Evolutionary conservation across 1,140 invertebrate genomes (phyloP).

Genomic region (Dendrolimus kikuchii): DNA sequence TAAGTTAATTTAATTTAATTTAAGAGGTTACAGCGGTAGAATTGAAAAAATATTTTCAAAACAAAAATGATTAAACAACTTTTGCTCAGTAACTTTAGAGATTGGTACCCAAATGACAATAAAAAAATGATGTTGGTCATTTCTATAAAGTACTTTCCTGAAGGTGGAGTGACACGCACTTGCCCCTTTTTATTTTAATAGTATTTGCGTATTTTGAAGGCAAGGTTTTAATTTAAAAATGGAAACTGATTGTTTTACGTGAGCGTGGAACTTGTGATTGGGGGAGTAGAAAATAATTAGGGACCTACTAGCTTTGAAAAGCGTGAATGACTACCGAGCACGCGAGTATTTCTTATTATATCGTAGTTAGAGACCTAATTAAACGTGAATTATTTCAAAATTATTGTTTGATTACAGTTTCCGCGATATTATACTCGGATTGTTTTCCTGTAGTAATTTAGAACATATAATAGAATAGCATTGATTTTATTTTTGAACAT

Average conservation of each 20-base stretch:
- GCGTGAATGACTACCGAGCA: slow-evolving; percentile 36
- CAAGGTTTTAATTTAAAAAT: background rate
- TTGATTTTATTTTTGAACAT: too few species aligned
- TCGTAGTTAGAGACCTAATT: slow-evolving; percentile 43
- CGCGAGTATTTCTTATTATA: slow-evolving; percentile 47
- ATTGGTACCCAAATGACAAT: too few species aligned
- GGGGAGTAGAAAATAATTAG: slow-evolving; percentile 32
- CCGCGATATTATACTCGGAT: background rate
- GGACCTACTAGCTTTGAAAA: slow-evolving; percentile 19
- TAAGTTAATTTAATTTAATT: too few species aligned
- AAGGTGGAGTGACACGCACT: too few species aligned
- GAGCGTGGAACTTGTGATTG: background rate
- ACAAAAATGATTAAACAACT: too few species aligned
- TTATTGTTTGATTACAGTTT: slow-evolving; percentile 28
- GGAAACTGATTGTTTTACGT: slow-evolving; percentile 3
- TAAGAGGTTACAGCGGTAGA: too few species aligned
- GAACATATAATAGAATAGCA: background rate
- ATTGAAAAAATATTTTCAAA: too few species aligned
- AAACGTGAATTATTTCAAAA: slow-evolving; percentile 35
- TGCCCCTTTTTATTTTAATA: too few species aligned
- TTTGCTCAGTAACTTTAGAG: too few species aligned
- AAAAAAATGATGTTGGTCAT: too few species aligned
- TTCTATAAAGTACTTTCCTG: too few species aligned
- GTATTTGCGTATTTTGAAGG: too few species aligned
- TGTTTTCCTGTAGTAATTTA: background rate